Conservation (phyloP, 2,113 vertebrate genomes). For the Dromas ardeola region DNA sequence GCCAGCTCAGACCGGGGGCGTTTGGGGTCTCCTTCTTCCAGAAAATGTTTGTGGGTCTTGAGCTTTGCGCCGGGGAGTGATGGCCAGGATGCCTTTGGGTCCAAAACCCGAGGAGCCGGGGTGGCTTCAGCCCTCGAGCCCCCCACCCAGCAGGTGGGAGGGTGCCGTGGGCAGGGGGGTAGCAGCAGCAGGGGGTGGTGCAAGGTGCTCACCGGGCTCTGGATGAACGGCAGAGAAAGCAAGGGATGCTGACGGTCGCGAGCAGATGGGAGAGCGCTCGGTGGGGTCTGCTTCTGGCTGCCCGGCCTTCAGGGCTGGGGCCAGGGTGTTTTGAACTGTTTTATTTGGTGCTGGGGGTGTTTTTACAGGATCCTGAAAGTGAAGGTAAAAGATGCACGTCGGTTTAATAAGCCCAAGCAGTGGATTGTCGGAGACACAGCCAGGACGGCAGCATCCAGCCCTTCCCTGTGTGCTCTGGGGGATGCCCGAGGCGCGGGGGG, state of each 20-base stretch:
- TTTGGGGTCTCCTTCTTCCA: not conserved
- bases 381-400: fast-evolving
- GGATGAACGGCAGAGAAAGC: not conserved
- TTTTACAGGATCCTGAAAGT: not conserved
- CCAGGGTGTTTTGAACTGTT: not conserved
- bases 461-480: fast-evolving
- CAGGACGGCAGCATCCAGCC: fast-evolving
- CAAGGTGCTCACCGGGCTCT: not conserved
- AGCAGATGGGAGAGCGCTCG: fast-evolving
- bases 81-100: not conserved
- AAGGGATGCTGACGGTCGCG: fast-evolving
- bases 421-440: not conserved
- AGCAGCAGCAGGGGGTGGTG: not conserved
- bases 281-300: not conserved
- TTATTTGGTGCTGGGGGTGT: not conserved
- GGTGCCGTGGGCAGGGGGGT: not conserved
- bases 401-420: not conserved
- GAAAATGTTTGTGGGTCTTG: not conserved
- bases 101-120: fast-evolving
- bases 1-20: fast-evolving
- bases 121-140: not conserved
- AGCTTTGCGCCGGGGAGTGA: fast-evolving
- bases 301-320: fast-evolving
- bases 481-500: fast-evolving
- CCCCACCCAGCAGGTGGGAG: fast-evolving